Percentiles rank a stretch among this genome's conserved stretches.
These are phyloP conservation scores for Coenonympha arcania DNA, from an alignment of 2,888 invertebrate species.

Conservation along the genomic window DNA sequence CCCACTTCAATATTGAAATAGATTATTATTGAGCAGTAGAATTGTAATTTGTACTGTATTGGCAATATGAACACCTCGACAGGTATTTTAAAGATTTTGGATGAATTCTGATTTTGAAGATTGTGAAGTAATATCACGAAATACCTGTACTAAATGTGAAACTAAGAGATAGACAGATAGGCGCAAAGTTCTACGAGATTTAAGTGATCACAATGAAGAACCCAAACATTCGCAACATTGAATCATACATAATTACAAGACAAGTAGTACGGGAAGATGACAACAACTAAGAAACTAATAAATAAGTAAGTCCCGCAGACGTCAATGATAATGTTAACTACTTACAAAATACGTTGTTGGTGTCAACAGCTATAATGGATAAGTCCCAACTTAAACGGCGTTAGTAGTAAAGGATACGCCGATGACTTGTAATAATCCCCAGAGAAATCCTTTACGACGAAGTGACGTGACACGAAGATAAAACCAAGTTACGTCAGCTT, in stretches of 20 bases:
- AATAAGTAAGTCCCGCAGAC: not conserved
- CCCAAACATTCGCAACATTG: too few species aligned
- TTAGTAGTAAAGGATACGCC: conserved; percentile 3
- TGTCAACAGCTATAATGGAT: not conserved
- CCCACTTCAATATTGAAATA: conserved; percentile 1
- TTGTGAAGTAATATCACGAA: too few species aligned
- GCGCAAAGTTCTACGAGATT: too few species aligned
- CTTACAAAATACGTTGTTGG: not conserved
- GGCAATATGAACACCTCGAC: not conserved
- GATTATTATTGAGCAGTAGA: not conserved
- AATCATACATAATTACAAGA: too few species aligned
- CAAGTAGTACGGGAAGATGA: too few species aligned
- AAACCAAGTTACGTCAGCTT: conserved; percentile 13
- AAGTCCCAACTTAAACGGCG: conserved; percentile 6
- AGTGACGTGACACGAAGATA: conserved; percentile 16
- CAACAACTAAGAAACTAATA: too few species aligned
- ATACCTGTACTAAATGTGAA: too few species aligned
- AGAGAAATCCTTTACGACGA: conserved; percentile 3
- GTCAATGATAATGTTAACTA: not conserved
- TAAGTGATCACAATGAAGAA: too few species aligned
- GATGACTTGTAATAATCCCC: conserved; percentile 13
- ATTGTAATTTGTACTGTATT: not conserved
- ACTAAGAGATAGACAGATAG: too few species aligned
- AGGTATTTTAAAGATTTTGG: not conserved
- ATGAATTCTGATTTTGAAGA: too few species aligned